Conservation (phyloP, 2,797 vertebrate species). For the Enteromius argenteus region DNA sequence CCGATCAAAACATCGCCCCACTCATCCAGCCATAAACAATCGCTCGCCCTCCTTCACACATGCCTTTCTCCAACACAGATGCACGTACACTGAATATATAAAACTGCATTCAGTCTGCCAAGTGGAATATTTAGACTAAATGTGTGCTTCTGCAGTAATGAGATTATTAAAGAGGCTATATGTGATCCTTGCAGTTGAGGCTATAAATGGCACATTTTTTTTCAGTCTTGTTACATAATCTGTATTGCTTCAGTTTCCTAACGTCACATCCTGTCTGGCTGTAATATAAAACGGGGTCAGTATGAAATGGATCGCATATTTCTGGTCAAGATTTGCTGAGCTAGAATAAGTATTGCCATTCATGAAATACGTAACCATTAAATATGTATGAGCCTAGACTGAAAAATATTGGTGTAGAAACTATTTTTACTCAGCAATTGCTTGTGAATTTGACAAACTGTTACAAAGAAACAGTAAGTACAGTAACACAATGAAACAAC, state of each 20-base stretch:
- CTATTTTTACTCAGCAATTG: neutral
- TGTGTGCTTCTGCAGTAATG: constrained; percentile 14
- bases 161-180: constrained; percentile 25
- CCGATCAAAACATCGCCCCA: constrained; percentile 28
- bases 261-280: constrained; percentile 30
- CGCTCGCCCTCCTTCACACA: constrained; percentile 17
- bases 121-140: constrained; percentile 33
- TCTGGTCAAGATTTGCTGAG: constrained; percentile 17
- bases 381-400: neutral
- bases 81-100: neutral
- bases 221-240: constrained; percentile 48
- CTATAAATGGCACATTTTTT: constrained; percentile 42
- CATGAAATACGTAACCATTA: neutral
- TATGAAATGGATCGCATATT: constrained; percentile 17
- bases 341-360: constrained; percentile 7
- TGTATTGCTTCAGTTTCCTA: constrained; percentile 29
- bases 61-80: constrained; percentile 29
- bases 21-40: constrained; percentile 34
- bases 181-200: constrained; percentile 21
- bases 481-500: neutral
- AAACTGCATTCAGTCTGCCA: constrained; percentile 19
- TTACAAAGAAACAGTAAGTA: neutral
- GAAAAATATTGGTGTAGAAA: neutral
- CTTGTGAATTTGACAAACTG: neutral
- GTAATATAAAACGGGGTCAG: constrained; percentile 21